A percentile compares a stretch with the other conserved stretches of the same genome.
Evolutionary conservation across 2,113 vertebrate species (phyloP).

Genomic region (Sebastes schlegelii): DNA sequence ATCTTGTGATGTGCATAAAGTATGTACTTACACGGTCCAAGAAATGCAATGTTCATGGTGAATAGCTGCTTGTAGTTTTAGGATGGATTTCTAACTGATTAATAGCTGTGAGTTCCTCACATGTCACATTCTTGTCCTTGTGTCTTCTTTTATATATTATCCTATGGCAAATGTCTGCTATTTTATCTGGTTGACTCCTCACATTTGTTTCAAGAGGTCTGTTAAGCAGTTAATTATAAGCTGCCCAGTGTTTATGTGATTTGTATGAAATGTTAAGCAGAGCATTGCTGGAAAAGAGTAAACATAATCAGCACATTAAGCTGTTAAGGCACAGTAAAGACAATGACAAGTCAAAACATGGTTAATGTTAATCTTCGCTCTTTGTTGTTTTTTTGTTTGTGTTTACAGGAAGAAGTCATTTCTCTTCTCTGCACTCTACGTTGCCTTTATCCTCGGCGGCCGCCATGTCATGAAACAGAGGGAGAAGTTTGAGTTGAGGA

Average conservation of each 20-base stretch:
- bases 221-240: neutral
- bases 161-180: neutral
- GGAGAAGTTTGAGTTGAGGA: slow-evolving; percentile 98
- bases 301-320: neutral
- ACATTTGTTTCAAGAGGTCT: neutral
- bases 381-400: slow-evolving; percentile 32
- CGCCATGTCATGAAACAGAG: slow-evolving; percentile 98
- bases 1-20: neutral
- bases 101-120: neutral
- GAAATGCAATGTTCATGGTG: neutral
- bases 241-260: neutral
- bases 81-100: neutral
- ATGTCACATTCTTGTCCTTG: neutral
- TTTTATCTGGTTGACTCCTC: neutral
- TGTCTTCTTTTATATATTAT: neutral
- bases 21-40: neutral
- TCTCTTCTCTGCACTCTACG: slow-evolving; percentile 96
- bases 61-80: neutral
- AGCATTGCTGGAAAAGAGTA: neutral
- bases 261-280: neutral
- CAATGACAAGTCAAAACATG: neutral
- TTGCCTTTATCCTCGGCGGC: slow-evolving; percentile 96
- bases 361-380: neutral
- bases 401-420: slow-evolving; percentile 98
- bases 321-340: too few species aligned